Evolutionary conservation across 2,888 invertebrate genomes (phyloP).

Genomic region (Odontomyia ornata): DNA sequence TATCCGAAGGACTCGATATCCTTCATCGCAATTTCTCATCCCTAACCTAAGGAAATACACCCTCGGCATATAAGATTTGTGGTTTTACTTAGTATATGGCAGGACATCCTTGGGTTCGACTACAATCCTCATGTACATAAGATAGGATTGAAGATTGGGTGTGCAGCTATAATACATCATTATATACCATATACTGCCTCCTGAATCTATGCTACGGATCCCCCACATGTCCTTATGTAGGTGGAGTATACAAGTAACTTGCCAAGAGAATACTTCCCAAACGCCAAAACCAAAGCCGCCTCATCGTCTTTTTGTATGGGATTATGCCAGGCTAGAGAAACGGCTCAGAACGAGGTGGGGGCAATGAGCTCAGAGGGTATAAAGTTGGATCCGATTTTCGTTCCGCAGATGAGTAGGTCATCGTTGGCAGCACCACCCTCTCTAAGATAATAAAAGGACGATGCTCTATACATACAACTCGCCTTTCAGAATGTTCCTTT

Average conservation of each 20-base stretch:
- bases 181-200: neutral
- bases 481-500: neutral
- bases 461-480: neutral
- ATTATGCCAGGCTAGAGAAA: constrained; percentile 16
- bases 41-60: neutral
- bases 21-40: neutral
- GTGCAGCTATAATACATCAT: constrained; percentile 38
- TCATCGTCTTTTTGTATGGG: constrained; percentile 37
- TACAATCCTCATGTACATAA: constrained; percentile 28
- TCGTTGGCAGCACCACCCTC: constrained; percentile 11
- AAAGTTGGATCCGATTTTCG: constrained; percentile 41
- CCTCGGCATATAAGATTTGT: constrained; percentile 21
- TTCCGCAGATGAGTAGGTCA: constrained; percentile 30
- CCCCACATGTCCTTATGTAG: constrained; percentile 39
- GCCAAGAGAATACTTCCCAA: constrained; percentile 39
- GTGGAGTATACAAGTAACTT: constrained; percentile 32
- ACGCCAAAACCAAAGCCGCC: constrained; percentile 29
- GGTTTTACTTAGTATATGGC: constrained; percentile 18
- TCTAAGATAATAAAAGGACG: constrained; percentile 36
- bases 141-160: constrained; percentile 20
- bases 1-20: neutral
- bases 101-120: constrained; percentile 32
- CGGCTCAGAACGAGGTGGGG: neutral
- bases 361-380: neutral
- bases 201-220: constrained; percentile 21